Evolutionary conservation across 1,140 invertebrate species (phyloP).

Genomic region (Drosophila pallidifrons): DNA sequence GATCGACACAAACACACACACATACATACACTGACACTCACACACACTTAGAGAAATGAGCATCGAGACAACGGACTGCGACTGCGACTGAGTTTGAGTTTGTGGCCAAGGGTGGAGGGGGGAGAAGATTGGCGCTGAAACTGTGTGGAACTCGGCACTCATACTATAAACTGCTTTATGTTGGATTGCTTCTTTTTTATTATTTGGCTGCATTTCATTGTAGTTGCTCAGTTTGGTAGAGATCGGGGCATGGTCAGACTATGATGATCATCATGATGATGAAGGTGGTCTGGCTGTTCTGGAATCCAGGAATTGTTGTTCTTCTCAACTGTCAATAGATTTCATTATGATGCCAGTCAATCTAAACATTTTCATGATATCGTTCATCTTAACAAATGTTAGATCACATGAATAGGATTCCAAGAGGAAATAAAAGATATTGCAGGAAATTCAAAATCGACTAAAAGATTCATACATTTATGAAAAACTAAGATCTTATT

Average conservation of each 20-base stretch:
- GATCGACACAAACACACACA: slow-evolving; percentile 38
- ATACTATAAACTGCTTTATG: slow-evolving; percentile 21
- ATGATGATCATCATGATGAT: slow-evolving; percentile 15
- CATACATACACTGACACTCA: slow-evolving; percentile 5
- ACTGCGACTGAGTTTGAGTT: not conserved
- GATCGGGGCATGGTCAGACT: slow-evolving; percentile 9
- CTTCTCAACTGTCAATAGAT: slow-evolving; percentile 27
- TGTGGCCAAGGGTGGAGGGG: not conserved
- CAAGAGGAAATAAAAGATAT: too few species aligned
- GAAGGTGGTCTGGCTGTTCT: slow-evolving; percentile 9
- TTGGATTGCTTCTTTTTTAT: slow-evolving; percentile 8
- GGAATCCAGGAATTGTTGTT: slow-evolving; percentile 10
- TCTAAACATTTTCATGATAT: not conserved
- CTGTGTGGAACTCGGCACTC: slow-evolving; percentile 51
- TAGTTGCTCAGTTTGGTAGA: slow-evolving; percentile 1
- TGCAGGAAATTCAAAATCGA: too few species aligned
- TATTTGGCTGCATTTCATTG: slow-evolving; percentile 15
- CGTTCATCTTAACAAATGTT: not conserved
- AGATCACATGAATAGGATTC: not conserved
- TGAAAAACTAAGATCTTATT: too few species aligned
- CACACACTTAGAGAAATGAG: slow-evolving; percentile 39
- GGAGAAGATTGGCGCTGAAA: slow-evolving; percentile 46
- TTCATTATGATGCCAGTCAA: slow-evolving; percentile 20
- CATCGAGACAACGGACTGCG: slow-evolving; percentile 21
- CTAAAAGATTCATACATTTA: too few species aligned